Evolutionary conservation across 1,140 invertebrate genomes (phyloP), one percentile per base, ranked within the genome.

Genomic region (Neodiprion pinetum): DNA sequence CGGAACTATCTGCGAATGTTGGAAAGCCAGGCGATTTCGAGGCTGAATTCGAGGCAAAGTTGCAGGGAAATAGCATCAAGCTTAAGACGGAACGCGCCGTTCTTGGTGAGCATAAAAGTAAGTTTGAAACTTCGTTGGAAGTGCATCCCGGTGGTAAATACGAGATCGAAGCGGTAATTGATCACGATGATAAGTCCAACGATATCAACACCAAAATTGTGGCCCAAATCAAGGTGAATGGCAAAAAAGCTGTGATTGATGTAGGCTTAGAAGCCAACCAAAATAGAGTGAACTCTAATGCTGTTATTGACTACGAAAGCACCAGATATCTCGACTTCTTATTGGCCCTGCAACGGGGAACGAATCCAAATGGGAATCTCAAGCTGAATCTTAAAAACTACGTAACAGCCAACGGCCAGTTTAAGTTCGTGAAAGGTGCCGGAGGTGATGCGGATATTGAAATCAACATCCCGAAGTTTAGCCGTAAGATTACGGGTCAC

Each of bases 111-210:
- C 89, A 91, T 9, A 92, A 93, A 79, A 92, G 90, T 40, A 93
- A 93, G 75, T 90, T 92, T 61, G 87, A 89, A 49, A 91, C 92
- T 76, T 90, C 89, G 11, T 68, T 94, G 1, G 89, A 90, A 48
- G 72, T 94, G 1, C 90, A 90, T 9, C 90, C 91, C n/a, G 89
- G 91, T 12, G 91, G 90, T 47, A 93, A 91, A 82, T 91, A 93
- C 75, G 90, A 92, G 77, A 83, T 93, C 0, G 91, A 91, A 9
- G 90, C 91, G n/a, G 87, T 88, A 0, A 84, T 93, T 0, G 83
- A 85, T 0, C 90, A 92, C 78, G 89, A 90, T 48, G 76, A 89
- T 1, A 88, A 89, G 72, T 83, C 88, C 0, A 88, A 90, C 8
- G 90, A 92, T 70, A 77, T 91, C 0, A 89, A 93, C 70, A 75